Conservation (phyloP, 2,888 invertebrate species). For the Empis stercorea region DNA sequence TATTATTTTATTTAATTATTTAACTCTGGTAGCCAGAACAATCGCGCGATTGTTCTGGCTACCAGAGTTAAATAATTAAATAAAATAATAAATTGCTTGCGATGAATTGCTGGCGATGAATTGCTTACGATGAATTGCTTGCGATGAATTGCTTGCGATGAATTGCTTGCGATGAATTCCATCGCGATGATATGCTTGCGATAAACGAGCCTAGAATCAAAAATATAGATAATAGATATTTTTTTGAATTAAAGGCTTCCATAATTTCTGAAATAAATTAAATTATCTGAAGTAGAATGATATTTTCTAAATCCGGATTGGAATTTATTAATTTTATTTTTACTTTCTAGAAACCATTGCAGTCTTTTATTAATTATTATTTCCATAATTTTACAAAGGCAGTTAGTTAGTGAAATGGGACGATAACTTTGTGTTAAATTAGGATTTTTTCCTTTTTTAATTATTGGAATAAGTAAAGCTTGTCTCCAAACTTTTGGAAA, state of each 20-base stretch:
- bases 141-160: no score
- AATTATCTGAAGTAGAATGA: no score
- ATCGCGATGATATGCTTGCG: no score
- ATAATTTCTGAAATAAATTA: background rate
- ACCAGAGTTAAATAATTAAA: no score
- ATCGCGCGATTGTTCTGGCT: no score
- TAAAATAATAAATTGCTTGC: no score
- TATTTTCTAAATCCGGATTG: background rate
- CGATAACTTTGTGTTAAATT: background rate
- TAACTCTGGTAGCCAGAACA: no score
- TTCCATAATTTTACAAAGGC: conserved; percentile 1
- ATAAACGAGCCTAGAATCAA: no score
- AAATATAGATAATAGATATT: background rate
- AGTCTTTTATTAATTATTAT: conserved; percentile 2
- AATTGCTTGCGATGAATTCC: no score
- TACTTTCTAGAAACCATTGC: background rate
- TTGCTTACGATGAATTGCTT: no score
- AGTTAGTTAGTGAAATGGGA: background rate
- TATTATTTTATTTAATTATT: no score
- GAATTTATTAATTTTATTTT: background rate
- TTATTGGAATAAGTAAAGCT: background rate
- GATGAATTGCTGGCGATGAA: no score
- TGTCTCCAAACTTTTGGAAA: background rate
- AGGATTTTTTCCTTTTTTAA: background rate
- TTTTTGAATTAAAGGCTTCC: background rate